Base-by-base conservation (phyloP, 2,888 invertebrate species). In the Oligia strigilis region DNA sequence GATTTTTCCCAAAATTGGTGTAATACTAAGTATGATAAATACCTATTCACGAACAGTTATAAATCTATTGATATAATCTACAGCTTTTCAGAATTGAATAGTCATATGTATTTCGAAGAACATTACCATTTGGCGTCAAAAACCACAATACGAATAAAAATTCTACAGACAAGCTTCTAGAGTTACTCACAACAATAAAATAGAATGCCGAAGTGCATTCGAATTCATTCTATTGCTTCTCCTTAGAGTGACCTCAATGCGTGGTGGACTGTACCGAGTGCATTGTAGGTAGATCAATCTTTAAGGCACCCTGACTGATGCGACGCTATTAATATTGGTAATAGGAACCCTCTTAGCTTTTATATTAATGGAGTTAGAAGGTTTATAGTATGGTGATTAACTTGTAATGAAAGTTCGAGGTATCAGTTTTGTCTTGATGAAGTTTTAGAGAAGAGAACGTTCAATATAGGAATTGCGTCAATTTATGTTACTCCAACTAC, bases 201-300 rank as follows among this genome's bases (percentile, higher is more conserved):
- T 76, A 55, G 64, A 82, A 76, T 64, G n/a, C 69, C 19, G 29
- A 62, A 75, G 70, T 79, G 83, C 40, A 74, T 76, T 76, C 19
- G 55, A 49, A 72, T 75, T 58, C n/a, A 76, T 72, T 80, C 55
- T 43, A 79, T 86, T 79, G 60, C 52, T 29, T 74, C 72, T 72
- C n/a, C 2, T 64, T 55, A 83, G 64, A 64, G n/a, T 65, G 85
- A 77, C 77, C 66, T 77, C 67, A 67, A 64, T 77, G 60, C 14
- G 81, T 55, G 49, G 72, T 19, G 46, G 76, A 87, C 82, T 85
- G 86, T 88, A 86, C 86, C 64, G 70, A 29, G 72, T 80, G 82
- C 88, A 84, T 76, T 80, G 81, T 60, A 81, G 87, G 81, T 60
- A 81, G 87, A 86, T 87, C 84, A 79, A 87, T 88, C 87, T 81